Evolutionary conservation across 2,113 vertebrate genomes (phyloP).

Genomic region (Nycticebus coucang): DNA sequence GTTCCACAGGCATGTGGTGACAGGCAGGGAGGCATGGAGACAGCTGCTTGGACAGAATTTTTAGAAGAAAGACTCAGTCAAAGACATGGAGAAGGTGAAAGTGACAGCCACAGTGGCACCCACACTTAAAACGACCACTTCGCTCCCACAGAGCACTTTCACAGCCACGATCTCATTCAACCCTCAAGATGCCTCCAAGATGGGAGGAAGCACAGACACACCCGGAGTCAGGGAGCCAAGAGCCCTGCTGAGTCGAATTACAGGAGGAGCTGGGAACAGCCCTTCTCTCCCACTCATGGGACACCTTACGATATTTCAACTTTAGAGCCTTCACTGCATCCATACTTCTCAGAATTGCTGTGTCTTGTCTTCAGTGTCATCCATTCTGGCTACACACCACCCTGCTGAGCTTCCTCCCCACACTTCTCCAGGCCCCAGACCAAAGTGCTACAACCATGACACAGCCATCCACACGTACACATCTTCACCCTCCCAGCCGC

Average conservation of each 20-base stretch:
- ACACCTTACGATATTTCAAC: background rate
- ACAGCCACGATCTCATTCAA: background rate
- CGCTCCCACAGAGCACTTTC: background rate
- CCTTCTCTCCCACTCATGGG: background rate
- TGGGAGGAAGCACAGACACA: background rate
- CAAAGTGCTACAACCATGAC: background rate
- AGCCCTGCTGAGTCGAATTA: background rate
- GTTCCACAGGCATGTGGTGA: background rate
- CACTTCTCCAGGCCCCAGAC: background rate
- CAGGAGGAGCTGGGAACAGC: background rate
- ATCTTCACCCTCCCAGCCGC: background rate
- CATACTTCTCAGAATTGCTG: background rate
- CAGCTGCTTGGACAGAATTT: background rate
- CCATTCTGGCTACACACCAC: background rate
- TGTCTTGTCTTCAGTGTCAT: background rate
- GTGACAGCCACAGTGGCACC: background rate
- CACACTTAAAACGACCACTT: background rate
- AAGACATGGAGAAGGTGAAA: background rate
- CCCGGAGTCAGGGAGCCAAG: background rate
- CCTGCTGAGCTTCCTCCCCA: background rate
- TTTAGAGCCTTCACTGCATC: background rate
- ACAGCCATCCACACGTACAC: too few species aligned
- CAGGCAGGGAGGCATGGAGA: fast-evolving
- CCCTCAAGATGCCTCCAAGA: background rate
- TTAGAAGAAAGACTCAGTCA: background rate